phyloP scores from a whole-genome alignment of 2,888 invertebrate species.

The Bellardia pandia region DNA sequence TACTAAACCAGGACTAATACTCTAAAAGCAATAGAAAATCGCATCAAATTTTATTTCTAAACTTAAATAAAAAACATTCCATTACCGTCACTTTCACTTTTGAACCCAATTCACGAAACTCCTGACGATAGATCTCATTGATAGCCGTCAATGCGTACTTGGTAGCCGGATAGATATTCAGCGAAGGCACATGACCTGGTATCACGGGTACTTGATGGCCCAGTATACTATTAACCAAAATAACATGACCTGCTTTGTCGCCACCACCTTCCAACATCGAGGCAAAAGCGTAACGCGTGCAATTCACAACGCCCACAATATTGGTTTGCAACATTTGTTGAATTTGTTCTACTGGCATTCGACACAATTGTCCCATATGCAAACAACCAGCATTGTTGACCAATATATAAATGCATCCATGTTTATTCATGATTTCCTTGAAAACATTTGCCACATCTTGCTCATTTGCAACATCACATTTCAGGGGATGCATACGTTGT shows the following conservation, averaged over 20 bases:
- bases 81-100: slow-evolving; percentile 83
- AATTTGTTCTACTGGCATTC: slow-evolving; percentile 76
- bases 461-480: slow-evolving; percentile 84
- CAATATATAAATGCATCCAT: slow-evolving; percentile 86
- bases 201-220: slow-evolving; percentile 76
- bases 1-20: slow-evolving; percentile 87
- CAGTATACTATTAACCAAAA: slow-evolving; percentile 82
- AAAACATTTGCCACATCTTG: slow-evolving; percentile 85
- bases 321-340: slow-evolving; percentile 84
- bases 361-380: slow-evolving; percentile 74
- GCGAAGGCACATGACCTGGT: slow-evolving; percentile 73
- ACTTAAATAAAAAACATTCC: neutral
- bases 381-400: slow-evolving; percentile 86
- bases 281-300: slow-evolving; percentile 84
- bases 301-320: slow-evolving; percentile 83
- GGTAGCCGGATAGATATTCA: slow-evolving; percentile 85
- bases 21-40: slow-evolving; percentile 82
- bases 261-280: slow-evolving; percentile 82
- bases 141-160: slow-evolving; percentile 86
- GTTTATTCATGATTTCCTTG: slow-evolving; percentile 83
- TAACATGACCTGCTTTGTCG: slow-evolving; percentile 82
- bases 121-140: slow-evolving; percentile 86
- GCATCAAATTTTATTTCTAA: neutral
- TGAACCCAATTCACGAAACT: slow-evolving; percentile 84
- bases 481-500: slow-evolving; percentile 71